phyloP scores from a whole-genome alignment of 2,888 invertebrate genomes.

The Crepidodera aurea region DNA sequence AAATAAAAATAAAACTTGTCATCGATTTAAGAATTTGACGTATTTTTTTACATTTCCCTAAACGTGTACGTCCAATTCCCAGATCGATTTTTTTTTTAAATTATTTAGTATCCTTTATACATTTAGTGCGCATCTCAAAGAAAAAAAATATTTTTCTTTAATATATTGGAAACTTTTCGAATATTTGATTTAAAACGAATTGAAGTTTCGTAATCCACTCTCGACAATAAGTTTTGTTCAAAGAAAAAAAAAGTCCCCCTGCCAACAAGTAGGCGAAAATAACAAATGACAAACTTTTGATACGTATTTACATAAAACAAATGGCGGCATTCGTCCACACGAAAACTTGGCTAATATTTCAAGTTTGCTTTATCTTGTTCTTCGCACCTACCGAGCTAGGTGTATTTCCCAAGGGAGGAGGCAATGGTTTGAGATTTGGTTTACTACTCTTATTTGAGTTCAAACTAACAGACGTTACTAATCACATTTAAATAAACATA shows the following conservation, averaged over 20 bases:
- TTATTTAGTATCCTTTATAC: too few relatives aligned
- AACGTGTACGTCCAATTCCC: too few relatives aligned
- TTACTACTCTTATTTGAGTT: too few relatives aligned
- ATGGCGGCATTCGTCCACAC: slow-evolving; percentile 63
- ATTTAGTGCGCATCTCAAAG: too few relatives aligned
- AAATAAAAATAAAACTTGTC: too few relatives aligned
- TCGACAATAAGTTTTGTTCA: slow-evolving; percentile 1
- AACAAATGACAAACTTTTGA: slow-evolving; percentile 62
- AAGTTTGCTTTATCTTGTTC: slow-evolving; percentile 52
- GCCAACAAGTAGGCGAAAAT: slow-evolving; percentile 43
- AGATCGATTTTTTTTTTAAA: too few relatives aligned
- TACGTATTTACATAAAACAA: slow-evolving; percentile 64
- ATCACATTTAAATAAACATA: too few relatives aligned
- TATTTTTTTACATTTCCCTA: too few relatives aligned
- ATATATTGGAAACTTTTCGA: too few relatives aligned
- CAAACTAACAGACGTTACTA: too few relatives aligned
- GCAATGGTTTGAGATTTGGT: slow-evolving; percentile 35
- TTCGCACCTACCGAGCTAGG: slow-evolving; percentile 55
- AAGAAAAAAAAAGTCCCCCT: slow-evolving; percentile 6
- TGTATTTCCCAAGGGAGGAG: slow-evolving; percentile 59
- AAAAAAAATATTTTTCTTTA: too few relatives aligned
- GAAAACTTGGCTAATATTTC: slow-evolving; percentile 64
- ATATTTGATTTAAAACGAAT: background rate
- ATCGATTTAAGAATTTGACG: too few relatives aligned
- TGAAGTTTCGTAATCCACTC: background rate